phyloP scores from a whole-genome alignment of 1,140 invertebrate genomes.

The Rhynchophorus ferrugineus region DNA sequence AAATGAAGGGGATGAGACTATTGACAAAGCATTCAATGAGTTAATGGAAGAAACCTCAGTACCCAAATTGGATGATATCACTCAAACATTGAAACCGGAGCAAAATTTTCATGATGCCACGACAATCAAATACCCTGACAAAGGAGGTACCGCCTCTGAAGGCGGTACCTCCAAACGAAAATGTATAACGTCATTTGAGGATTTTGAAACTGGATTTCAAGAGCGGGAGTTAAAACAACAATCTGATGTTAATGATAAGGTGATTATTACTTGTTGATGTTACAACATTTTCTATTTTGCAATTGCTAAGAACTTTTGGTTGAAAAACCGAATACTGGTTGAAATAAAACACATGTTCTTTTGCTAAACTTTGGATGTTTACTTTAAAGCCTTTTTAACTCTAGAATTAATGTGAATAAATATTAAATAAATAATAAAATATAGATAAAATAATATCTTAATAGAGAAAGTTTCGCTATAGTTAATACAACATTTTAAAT shows the following conservation, averaged over 20 bases:
- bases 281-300: neutral
- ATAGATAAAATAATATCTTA: no score
- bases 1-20: slow-evolving; percentile 38
- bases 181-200: slow-evolving; percentile 39
- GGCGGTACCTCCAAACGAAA: slow-evolving; percentile 29
- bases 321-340: no score
- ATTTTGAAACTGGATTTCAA: slow-evolving; percentile 22
- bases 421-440: no score
- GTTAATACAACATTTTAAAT: no score
- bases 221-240: slow-evolving; percentile 3
- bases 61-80: slow-evolving; percentile 43
- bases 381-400: no score
- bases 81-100: slow-evolving; percentile 27
- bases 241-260: slow-evolving; percentile 9
- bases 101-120: slow-evolving; percentile 35
- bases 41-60: slow-evolving; percentile 49
- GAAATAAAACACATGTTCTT: no score
- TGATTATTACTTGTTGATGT: neutral
- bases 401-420: no score
- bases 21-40: slow-evolving; percentile 47
- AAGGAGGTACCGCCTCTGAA: slow-evolving; percentile 26
- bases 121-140: slow-evolving; percentile 38
- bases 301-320: no score
- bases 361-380: no score
- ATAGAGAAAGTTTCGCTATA: no score